Conservation (phyloP, 2,113 vertebrate species). For the Willisornis vidua region DNA sequence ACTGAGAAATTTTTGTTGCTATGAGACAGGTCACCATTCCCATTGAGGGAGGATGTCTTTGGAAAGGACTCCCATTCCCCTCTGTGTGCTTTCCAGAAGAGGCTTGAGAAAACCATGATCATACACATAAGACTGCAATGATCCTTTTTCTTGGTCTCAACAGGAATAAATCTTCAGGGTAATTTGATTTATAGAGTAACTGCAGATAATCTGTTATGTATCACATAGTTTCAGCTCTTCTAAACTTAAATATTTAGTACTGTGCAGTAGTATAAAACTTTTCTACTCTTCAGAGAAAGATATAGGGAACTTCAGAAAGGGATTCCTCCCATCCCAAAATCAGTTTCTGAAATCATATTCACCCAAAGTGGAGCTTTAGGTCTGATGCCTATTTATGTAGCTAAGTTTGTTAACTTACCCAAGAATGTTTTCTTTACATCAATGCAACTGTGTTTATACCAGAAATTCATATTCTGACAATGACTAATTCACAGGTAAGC, state of each 20-base stretch:
- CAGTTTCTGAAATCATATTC: background rate
- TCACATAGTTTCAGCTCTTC: background rate
- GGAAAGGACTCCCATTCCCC: background rate
- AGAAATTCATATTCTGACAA: background rate
- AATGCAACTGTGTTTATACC: background rate
- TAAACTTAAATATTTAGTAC: background rate
- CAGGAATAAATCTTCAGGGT: background rate
- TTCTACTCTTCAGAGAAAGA: background rate
- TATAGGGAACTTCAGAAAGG: background rate
- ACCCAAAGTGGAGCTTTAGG: background rate
- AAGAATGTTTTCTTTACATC: background rate
- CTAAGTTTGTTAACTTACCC: background rate
- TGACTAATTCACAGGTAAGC: background rate
- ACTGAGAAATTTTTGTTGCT: background rate
- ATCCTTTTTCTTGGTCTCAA: background rate
- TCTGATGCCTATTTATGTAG: background rate
- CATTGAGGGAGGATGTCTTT: background rate
- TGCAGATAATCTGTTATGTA: background rate
- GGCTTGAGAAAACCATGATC: background rate
- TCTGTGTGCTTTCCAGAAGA: background rate
- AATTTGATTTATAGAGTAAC: background rate
- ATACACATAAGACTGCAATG: background rate
- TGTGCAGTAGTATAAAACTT: background rate
- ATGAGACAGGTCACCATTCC: background rate
- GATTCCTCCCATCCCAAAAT: background rate